Base-by-base conservation (phyloP, 2,113 vertebrate species). In the Mormoops blainvillei region DNA sequence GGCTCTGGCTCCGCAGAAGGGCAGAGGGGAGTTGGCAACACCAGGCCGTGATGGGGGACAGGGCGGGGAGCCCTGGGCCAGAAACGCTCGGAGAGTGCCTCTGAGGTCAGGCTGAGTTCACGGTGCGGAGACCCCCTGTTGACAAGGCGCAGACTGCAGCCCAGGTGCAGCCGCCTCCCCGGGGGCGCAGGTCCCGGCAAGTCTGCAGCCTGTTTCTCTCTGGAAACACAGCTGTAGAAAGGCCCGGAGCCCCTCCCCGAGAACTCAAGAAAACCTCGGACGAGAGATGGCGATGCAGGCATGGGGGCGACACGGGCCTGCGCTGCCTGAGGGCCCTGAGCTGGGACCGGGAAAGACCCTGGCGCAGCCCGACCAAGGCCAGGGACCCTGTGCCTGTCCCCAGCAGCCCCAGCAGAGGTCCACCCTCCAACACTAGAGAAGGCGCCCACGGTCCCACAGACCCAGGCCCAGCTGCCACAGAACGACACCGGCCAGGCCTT, bases 151-250 rank as follows among this genome's bases (percentile, higher is more conserved):
- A 5, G 50, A 97, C 90, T 97, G 41, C 12, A 94, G 96, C 97
- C 96, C 97, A 98, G 98, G 96, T 97, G 97, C 95, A 95, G 98
- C 95, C 95, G 97, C 95, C 96, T 97, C 97, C 97, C 94, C 76
- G 89, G 94, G 95, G 92, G 89, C 65, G 70, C 97, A 97, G 97
- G 98, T 98, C 98, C 96, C 52, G 86, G 98, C 98, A 98, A 95
- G 98, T 95, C 97, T 61, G 61, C 82, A 84, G 87, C 76, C 41
- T 13, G 18, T 54, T 93, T 93, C 93, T 95, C 89, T 76, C 96
- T 85, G 93, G 97, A 98, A 98, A 98, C 81, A 95, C 96, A 97
- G 98, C 97, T 97, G 89, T 78, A 93, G 98, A 93, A 97, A 97
- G 97, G 80, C 83, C n/a, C 10, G 7, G 38, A 43, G 24, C 16